A percentile compares a stretch with the other conserved stretches of the same genome.
Conservation (phyloP, 2,797 vertebrate species). For the Enteromius trimaculatus region DNA sequence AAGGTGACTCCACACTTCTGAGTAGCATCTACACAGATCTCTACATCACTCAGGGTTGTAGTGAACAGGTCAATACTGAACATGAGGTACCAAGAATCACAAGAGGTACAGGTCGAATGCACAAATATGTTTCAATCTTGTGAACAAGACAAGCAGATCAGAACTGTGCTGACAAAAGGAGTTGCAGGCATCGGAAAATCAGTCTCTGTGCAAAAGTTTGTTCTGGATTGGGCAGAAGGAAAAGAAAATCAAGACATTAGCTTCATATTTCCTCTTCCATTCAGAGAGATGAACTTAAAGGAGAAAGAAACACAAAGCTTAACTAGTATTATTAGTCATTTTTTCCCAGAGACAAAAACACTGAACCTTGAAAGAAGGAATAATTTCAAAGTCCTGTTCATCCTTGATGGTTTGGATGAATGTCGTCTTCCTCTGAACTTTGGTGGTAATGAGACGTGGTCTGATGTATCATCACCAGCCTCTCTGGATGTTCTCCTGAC, state of each 20-base stretch:
- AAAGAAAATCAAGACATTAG: slow-evolving; percentile 1
- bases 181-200: slow-evolving; percentile 2
- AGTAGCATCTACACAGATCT: slow-evolving; percentile 45
- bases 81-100: not conserved
- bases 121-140: not conserved
- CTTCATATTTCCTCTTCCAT: not conserved
- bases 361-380: too few species aligned
- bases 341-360: too few species aligned
- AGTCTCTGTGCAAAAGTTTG: not conserved
- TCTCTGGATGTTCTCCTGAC: too few species aligned
- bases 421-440: too few species aligned
- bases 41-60: slow-evolving; percentile 11
- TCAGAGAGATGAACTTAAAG: not conserved
- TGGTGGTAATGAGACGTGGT: too few species aligned
- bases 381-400: too few species aligned
- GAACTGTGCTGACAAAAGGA: slow-evolving; percentile 9
- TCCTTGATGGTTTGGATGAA: too few species aligned
- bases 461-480: too few species aligned
- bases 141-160: not conserved
- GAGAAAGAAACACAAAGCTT: not conserved
- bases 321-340: not conserved
- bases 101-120: not conserved
- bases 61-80: not conserved
- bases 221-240: not conserved
- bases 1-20: slow-evolving; percentile 27